These are phyloP conservation scores for Anodontia alba DNA, from an alignment of 2,888 invertebrate species.

Conservation along the genomic window DNA sequence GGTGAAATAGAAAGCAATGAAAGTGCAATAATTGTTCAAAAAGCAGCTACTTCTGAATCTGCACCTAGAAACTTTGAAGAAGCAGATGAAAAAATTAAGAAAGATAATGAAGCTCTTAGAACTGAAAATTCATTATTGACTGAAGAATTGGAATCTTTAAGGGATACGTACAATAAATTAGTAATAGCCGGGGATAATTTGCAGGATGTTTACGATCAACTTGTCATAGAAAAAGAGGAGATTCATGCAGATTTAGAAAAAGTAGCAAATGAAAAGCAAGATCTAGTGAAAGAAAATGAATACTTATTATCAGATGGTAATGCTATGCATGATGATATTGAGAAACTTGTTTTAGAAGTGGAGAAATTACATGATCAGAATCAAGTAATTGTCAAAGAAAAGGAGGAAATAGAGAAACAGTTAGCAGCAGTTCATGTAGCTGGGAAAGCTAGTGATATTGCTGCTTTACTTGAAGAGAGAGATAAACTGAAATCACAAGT, in stretches of 20 bases:
- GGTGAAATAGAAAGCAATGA: constrained; percentile 1
- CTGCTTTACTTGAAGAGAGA: constrained; percentile 73
- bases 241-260: constrained; percentile 66
- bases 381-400: constrained; percentile 66
- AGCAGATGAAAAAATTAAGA: constrained; percentile 47
- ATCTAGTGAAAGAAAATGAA: constrained; percentile 76
- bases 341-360: constrained; percentile 76
- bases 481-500: constrained; percentile 67
- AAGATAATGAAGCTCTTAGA: constrained; percentile 56
- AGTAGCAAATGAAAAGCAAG: constrained; percentile 63
- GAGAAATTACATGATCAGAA: constrained; percentile 77
- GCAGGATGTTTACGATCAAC: constrained; percentile 73
- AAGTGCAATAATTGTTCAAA: constrained; percentile 47
- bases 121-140: constrained; percentile 63
- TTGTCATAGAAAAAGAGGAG: constrained; percentile 71
- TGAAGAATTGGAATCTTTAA: constrained; percentile 71
- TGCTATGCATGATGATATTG: constrained; percentile 78
- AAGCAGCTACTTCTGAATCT: constrained; percentile 30
- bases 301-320: constrained; percentile 76
- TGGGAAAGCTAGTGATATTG: constrained; percentile 77
- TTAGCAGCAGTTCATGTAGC: constrained; percentile 66
- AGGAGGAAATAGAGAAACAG: constrained; percentile 73
- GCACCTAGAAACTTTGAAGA: constrained; percentile 35
- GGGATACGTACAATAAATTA: constrained; percentile 69
- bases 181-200: constrained; percentile 79